Evolutionary conservation across 2,888 invertebrate genomes (phyloP), one percentile per base, ranked within the genome.

Genomic region (Blomia tropicalis): DNA sequence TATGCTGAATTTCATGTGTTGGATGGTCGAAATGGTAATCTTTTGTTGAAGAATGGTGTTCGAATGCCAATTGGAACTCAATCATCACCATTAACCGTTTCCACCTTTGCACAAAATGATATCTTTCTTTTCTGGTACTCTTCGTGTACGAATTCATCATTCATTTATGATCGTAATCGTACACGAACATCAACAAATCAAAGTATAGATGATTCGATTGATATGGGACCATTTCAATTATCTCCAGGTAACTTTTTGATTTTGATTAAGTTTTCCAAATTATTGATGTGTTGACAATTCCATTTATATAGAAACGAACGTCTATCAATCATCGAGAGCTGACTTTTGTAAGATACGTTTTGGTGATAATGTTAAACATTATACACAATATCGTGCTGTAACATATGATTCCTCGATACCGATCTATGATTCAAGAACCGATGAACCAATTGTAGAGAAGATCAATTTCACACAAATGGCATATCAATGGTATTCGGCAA

Each of bases 121-220:
- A 79, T 84, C 71, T 86, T 83, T 70, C 72, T 87, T 1, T 83
- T 83, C 71, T 87, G 86, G 86, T 80, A 82, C 32, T 79, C 82
- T 1, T 30, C 64, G 31, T 64, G 65, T 32, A 63, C 66, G 5
- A 60, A 67, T 43, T 56, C 62, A 2, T 72, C 72, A n/a, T 14
- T 11, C 17, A 30, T 11, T 36, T 14, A 2, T 51, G 53, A 27
- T 41, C 14, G 41, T 41, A 41, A n/a, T 41, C 14, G 41, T 47
- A 41, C 11, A n/a, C n/a, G n/a, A n/a, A n/a, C n/a, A 22, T 7
- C n/a, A 32, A 25, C 29, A 36, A 58, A 58, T 23, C 14, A 43
- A 25, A 23, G 31, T 23, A 58, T 17, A 30, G 14, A 58, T n/a
- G n/a, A n/a, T 23, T n/a, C 59, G 31, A 31, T 29, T n/a, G 7